Base-by-base conservation (phyloP, 1,140 invertebrate genomes). In the Drosophila malerkotliana region DNA sequence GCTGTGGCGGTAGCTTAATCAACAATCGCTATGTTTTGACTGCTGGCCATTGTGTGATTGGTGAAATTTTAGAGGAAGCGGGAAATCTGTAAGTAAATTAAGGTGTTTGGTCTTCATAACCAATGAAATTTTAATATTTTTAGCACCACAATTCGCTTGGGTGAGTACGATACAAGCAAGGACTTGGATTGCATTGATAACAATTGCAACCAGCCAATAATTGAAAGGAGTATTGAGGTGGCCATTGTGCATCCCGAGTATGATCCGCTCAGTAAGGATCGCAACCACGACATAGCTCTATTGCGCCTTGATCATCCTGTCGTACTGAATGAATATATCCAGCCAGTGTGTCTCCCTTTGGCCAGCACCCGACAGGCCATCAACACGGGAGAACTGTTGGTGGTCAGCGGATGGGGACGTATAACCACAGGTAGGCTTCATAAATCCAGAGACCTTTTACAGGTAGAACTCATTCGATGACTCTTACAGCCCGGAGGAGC, bases 1-100 rank as follows among this genome's bases (percentile, higher is more conserved):
- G 93, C 67, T 93, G 93, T 56, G 94, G 94, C 6, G 94, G 94
- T 4, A 94, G 94, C 18, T 69, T 95, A 34, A 94, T 94, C 72
- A 94, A 93, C 21, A 92, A 91, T 39, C 92, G 92, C 48, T 94
- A 95, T 71, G 92, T 95, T 2, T 66, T 95, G 21, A 98, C 97
- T 0, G 97, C 97, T 0, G 96, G 96, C 1, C 97, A 98, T 90
- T 98, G 97, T 78, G 92, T 98, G 4, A 94, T 94, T 67, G 94
- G 94, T 14, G 93, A 47, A n/a, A 77, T 91, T 8, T 69, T 79
- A 44, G 62, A 14, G 5, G 45, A 63, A 64, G 73, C 88, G 18
- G 90, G 90, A 5, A 53, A 45, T 9, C 73, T 91, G 90, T 91
- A 74, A 84, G 88, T 90, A 56, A 0, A 32, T 4, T 21, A 21